A percentile compares a stretch with the other conserved stretches of the same genome.
Evolutionary conservation across 2,888 invertebrate species (phyloP).

Genomic region (Scaptomyza cyrtandrae): DNA sequence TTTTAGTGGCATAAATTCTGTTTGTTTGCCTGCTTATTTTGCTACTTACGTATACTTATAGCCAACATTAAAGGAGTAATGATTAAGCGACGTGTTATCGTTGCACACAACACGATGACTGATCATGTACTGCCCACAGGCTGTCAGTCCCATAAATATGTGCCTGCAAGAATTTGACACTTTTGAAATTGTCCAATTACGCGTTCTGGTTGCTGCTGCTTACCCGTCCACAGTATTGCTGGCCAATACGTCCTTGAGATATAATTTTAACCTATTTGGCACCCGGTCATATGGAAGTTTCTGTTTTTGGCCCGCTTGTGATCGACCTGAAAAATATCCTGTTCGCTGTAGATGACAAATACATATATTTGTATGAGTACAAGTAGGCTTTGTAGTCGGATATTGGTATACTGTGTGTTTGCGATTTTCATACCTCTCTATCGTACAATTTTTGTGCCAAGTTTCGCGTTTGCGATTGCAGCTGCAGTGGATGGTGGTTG

Average conservation of each 20-base stretch:
- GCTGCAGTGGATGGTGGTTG: constrained; percentile 27
- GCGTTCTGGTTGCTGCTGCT: constrained; percentile 22
- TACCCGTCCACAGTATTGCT: constrained; percentile 85
- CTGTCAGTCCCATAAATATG: constrained; percentile 97
- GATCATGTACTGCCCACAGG: constrained; percentile 95
- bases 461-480: constrained; percentile 64
- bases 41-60: constrained; percentile 87
- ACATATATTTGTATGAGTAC: constrained; percentile 60
- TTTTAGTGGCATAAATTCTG: background rate
- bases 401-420: background rate
- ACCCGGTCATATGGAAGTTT: constrained; percentile 86
- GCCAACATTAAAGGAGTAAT: constrained; percentile 86
- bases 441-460: constrained; percentile 76
- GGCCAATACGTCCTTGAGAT: constrained; percentile 88
- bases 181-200: background rate
- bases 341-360: constrained; percentile 83
- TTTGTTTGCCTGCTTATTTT: background rate
- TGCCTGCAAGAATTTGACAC: constrained; percentile 87
- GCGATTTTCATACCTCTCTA: constrained; percentile 72
- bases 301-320: constrained; percentile 84
- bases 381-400: background rate
- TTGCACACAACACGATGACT: constrained; percentile 90
- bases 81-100: constrained; percentile 85
- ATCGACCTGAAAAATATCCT: constrained; percentile 85
- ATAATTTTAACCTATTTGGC: constrained; percentile 87